phyloP scores from a whole-genome alignment of 2,797 vertebrate genomes.

The Sebastes baramenuke region DNA sequence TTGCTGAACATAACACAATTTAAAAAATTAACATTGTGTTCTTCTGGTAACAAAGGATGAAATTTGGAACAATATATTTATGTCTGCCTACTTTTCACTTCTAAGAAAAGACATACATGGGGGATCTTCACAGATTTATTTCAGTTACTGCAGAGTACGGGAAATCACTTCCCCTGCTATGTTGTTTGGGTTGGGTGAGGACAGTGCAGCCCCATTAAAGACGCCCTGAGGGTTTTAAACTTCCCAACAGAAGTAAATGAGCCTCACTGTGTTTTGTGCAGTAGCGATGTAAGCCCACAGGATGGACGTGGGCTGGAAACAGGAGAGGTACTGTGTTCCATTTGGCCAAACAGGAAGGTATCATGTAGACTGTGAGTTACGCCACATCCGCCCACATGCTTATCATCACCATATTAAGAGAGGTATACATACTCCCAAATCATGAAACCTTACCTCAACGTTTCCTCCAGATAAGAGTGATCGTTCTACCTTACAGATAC shows the following conservation, averaged over 20 bases:
- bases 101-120: slow-evolving; percentile 30
- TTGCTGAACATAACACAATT: background rate
- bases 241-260: slow-evolving; percentile 47
- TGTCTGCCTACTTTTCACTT: background rate
- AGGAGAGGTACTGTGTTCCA: slow-evolving; percentile 29
- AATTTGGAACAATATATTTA: background rate
- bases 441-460: slow-evolving; percentile 40
- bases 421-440: slow-evolving; percentile 51
- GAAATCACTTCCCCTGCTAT: slow-evolving; percentile 43
- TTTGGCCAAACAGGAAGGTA: slow-evolving; percentile 59
- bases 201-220: slow-evolving; percentile 33
- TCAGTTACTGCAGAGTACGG: slow-evolving; percentile 35
- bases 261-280: slow-evolving; percentile 37
- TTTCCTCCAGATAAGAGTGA: slow-evolving; percentile 50
- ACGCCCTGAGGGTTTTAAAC: slow-evolving; percentile 51
- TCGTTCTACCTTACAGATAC: slow-evolving; percentile 45
- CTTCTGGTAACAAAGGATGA: background rate
- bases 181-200: slow-evolving; percentile 60
- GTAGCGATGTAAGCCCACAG: slow-evolving; percentile 42
- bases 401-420: slow-evolving; percentile 64
- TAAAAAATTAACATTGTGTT: background rate
- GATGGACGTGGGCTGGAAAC: slow-evolving; percentile 61
- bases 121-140: slow-evolving; percentile 30
- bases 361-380: slow-evolving; percentile 52
- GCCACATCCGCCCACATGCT: slow-evolving; percentile 64